Conservation (phyloP, 2,888 invertebrate genomes). For the Melolontha melolontha region DNA sequence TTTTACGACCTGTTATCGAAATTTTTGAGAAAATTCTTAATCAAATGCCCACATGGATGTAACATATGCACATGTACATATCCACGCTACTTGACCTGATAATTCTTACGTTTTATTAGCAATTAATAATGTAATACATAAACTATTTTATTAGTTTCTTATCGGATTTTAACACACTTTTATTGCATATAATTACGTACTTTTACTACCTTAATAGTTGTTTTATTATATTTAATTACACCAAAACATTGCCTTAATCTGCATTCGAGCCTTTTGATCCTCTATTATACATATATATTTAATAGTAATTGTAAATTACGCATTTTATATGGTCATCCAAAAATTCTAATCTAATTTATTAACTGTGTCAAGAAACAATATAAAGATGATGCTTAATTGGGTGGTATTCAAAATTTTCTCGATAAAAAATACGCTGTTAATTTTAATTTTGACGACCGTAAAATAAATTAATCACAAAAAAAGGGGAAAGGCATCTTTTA, state of each 20-base stretch:
- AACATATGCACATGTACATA: not conserved
- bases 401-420: no score
- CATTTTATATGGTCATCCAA: no score
- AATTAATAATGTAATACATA: slow-evolving; percentile 28
- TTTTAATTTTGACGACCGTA: no score
- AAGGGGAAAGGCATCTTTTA: no score
- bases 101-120: slow-evolving; percentile 20
- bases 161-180: slow-evolving; percentile 34
- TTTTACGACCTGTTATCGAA: slow-evolving; percentile 24
- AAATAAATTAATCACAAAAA: no score
- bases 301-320: no score
- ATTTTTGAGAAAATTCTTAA: not conserved
- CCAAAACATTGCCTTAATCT: slow-evolving; percentile 3
- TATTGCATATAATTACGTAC: slow-evolving; percentile 24
- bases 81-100: not conserved
- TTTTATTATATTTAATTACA: slow-evolving; percentile 29
- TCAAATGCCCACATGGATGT: not conserved
- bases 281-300: no score
- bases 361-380: no score
- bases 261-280: no score
- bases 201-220: slow-evolving; percentile 20
- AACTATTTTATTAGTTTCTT: slow-evolving; percentile 34
- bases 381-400: no score
- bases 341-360: no score
- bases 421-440: no score